Base-by-base conservation (phyloP, 1,140 invertebrate species). In the Tenebrio molitor region DNA sequence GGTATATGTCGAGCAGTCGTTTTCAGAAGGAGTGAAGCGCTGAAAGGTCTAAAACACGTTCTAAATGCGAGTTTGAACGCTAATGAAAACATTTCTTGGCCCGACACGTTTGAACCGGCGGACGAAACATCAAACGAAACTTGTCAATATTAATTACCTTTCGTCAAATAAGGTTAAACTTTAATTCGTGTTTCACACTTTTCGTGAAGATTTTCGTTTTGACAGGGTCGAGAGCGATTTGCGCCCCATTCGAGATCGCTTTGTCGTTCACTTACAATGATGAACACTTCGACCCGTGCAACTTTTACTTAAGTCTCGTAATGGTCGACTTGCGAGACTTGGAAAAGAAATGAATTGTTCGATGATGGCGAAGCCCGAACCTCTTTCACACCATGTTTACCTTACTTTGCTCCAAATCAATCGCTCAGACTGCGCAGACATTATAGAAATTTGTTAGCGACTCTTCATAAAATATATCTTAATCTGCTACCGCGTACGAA, bases 61-160 rank as follows among this genome's bases (percentile, higher is more conserved):
- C 50, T 58, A 58, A 58, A 58, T 58, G 50, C 50, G 50, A 23
- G 50, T 58, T 58, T 58, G 50, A 58, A 58, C 50, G 50, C 50
- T 58, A 58, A 58, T 58, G 50, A 58, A 58, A 58, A 58, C 50
- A 58, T 58, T 58, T 58, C 50, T 58, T 58, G 50, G 50, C 50
- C 50, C 50, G 23, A 58, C 50, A 58, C 50, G 50, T 58, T 58
- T 58, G 23, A 58, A 58, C 50, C 25, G 23, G 50, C 50, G 50
- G 50, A 58, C 50, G 50, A 66, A 42, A 66, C 64, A 66, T 66
- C 34, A 66, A 66, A 66, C 42, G 21, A 44, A 66, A 42, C 64
- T 42, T 66, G 64, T 66, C 64, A 66, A 66, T 66, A 66, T 66
- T 66, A 66, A 66, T 66, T 66, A 66, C 36, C 34, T 66, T 66